Base-by-base conservation (phyloP, 2,797 vertebrate species). In the Labroides dimidiatus region DNA sequence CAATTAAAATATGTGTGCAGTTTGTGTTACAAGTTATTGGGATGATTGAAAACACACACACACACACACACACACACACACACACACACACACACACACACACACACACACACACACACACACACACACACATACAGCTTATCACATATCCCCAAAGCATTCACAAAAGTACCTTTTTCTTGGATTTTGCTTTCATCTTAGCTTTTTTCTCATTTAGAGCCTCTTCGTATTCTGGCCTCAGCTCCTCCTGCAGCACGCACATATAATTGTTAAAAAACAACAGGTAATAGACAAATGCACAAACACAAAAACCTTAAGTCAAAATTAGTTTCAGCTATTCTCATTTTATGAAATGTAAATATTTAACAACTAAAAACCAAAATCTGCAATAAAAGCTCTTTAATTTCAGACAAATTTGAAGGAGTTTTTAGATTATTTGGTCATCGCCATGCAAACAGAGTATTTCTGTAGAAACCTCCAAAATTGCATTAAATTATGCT, bases 201-300 rank as follows among this genome's bases (percentile, higher is more conserved):
- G 90, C 81, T 76, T 93, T 94, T 80, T 98, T 99, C 88, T 96
- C 94, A 10, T 96, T 93, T 11, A 99, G 84, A 88, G 92, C 95
- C 64, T 92, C 95, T 90, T 99, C 97, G 75, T 99, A 99, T 77
- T 97, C 96, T 21, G 97, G 97, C 70, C 97, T 95, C 62, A 96
- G 90, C 65, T 96, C 96, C 70, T 98, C 96, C 98, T 95, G 76
- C 37, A 78, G 20, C 27, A 75, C 52, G 76, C n/a, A 72, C 20
- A 47, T 16, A 52, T 17, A 67, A 6, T 15, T 7, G 41, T 61
- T 63, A 6, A 41, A 47, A 13, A 21, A 1, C 6, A 51, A 16
- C 27, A 21, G 43, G 19, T 10, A 27, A 66, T 1, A 4, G 15
- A 20, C 41, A 44, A 37, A 24, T 12, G 9, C 0, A 0, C 3